Conservation (phyloP, 2,888 invertebrate genomes). For the Erebia palarica region DNA sequence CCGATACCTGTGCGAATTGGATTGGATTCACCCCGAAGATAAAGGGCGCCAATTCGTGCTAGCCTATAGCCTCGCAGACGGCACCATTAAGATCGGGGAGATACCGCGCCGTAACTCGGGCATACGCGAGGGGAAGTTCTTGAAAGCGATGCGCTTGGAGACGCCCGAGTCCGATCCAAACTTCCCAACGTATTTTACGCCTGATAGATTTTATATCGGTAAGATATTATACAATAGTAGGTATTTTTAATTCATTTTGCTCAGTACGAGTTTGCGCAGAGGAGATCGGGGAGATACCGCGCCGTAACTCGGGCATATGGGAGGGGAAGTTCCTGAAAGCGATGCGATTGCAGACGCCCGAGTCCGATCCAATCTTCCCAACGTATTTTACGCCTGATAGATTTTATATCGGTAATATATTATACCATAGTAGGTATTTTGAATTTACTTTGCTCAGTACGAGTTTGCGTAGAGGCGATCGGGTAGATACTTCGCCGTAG, state of each 20-base stretch:
- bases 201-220: constrained; percentile 91
- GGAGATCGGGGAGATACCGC: constrained; percentile 61
- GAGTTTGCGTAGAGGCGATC: constrained; percentile 60
- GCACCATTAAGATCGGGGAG: constrained; percentile 89
- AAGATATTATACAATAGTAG: constrained; percentile 36
- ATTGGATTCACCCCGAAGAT: constrained; percentile 91
- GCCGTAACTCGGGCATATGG: constrained; percentile 87
- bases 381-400: constrained; percentile 90
- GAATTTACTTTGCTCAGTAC: too few relatives aligned
- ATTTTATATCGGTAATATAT: constrained; percentile 86
- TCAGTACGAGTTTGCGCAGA: too few relatives aligned
- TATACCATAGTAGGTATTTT: too few relatives aligned
- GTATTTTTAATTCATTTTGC: too few relatives aligned
- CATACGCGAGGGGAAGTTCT: constrained; percentile 88
- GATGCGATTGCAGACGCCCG: constrained; percentile 86
- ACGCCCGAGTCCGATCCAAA: constrained; percentile 87
- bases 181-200: constrained; percentile 89
- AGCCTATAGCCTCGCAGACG: constrained; percentile 88
- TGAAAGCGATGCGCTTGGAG: constrained; percentile 84
- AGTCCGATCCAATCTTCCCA: constrained; percentile 86
- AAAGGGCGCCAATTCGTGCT: constrained; percentile 88
- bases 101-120: constrained; percentile 88
- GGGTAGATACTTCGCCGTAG: constrained; percentile 87
- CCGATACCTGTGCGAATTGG: constrained; percentile 89
- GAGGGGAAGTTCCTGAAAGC: constrained; percentile 89